These are phyloP conservation scores for Pterocles gutturalis DNA, from an alignment of 2,113 vertebrate species.

Conservation along the genomic window DNA sequence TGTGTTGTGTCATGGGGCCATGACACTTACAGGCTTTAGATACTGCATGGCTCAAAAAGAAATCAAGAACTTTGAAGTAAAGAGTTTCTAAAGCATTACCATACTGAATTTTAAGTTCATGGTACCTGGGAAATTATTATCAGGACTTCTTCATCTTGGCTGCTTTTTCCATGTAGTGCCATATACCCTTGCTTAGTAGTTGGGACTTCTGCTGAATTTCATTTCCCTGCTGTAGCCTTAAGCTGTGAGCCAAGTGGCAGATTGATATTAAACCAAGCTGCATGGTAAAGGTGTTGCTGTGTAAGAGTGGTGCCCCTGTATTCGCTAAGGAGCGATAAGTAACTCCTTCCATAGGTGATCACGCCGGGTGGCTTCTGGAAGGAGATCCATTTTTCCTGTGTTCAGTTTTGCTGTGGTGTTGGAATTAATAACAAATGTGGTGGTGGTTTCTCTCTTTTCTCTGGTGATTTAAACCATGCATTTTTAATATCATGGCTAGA, in stretches of 20 bases:
- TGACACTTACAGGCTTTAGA: neutral
- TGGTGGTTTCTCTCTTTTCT: slow-evolving; percentile 18
- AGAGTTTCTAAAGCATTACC: neutral
- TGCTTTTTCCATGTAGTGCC: neutral
- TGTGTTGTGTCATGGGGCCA: neutral
- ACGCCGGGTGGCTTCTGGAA: neutral
- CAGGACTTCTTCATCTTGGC: neutral
- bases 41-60: neutral
- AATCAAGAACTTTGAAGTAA: neutral
- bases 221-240: neutral
- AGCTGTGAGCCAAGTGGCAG: neutral
- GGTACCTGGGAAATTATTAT: neutral
- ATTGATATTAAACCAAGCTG: neutral
- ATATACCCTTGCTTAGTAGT: neutral
- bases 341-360: neutral
- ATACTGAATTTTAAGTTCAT: neutral
- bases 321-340: neutral
- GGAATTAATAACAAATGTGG: slow-evolving; percentile 6
- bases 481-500: neutral
- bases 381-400: neutral
- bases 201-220: neutral
- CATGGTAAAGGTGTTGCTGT: neutral
- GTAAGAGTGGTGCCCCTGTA: neutral
- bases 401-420: neutral
- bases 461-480: slow-evolving; percentile 4